Conservation (phyloP, 1,140 invertebrate genomes). For the Drosophila neocordata region DNA sequence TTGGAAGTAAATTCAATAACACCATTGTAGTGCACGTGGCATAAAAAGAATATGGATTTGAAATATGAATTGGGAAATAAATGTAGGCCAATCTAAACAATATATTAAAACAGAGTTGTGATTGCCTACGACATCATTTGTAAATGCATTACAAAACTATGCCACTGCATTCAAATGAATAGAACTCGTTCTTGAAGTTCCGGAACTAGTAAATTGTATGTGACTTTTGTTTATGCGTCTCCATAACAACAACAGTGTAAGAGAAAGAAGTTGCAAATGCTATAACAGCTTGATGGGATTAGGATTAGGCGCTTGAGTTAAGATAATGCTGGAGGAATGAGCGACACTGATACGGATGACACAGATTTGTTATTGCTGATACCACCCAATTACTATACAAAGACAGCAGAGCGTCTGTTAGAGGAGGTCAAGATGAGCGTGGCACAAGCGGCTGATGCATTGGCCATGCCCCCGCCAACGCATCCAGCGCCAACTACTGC, state of each 20-base stretch:
- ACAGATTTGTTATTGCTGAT: slow-evolving; percentile 90
- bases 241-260: slow-evolving; percentile 34
- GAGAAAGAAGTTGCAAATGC: slow-evolving; percentile 28
- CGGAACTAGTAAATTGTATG: not conserved
- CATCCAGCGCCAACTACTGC: slow-evolving; percentile 44
- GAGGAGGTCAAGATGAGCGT: slow-evolving; percentile 47
- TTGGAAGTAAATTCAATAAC: no score
- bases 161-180: not conserved
- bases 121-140: not conserved
- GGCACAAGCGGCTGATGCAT: slow-evolving; percentile 40
- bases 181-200: not conserved
- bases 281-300: slow-evolving; percentile 14
- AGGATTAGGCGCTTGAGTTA: slow-evolving; percentile 3
- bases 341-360: slow-evolving; percentile 89
- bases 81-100: no score
- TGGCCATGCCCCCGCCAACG: slow-evolving; percentile 56
- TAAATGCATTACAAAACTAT: not conserved
- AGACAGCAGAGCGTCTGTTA: slow-evolving; percentile 37
- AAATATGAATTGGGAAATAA: no score
- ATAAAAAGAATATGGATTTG: no score
- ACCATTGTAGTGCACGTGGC: no score
- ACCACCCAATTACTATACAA: slow-evolving; percentile 87
- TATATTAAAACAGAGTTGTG: no score
- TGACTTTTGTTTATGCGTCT: slow-evolving; percentile 36
- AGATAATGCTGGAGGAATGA: slow-evolving; percentile 85